Conservation (phyloP, 2,888 invertebrate genomes). For the Heteropelma amictum region DNA sequence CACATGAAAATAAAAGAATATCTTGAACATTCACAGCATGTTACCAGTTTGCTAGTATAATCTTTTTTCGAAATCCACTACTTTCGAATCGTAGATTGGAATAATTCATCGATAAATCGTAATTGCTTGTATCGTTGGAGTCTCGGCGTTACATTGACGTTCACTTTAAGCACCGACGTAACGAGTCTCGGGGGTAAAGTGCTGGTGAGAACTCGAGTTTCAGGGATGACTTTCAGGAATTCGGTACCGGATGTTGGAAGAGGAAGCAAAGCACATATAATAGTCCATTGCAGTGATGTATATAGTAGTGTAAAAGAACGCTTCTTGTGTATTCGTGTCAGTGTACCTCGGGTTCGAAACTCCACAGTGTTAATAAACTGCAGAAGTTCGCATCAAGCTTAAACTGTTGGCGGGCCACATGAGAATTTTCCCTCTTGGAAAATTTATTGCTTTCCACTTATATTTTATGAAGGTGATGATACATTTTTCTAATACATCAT, state of each 20-base stretch:
- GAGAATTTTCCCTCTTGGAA: constrained; percentile 2
- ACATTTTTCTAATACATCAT: neutral
- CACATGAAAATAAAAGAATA: too few species aligned
- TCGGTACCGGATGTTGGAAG: neutral
- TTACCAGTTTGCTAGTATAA: too few species aligned
- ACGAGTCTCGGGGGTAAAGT: constrained; percentile 3
- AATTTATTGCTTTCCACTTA: constrained; percentile 19
- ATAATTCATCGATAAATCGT: too few species aligned
- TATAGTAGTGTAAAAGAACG: neutral
- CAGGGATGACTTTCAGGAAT: neutral
- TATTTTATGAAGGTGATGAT: constrained; percentile 1
- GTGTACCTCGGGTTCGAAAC: neutral
- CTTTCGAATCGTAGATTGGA: too few species aligned
- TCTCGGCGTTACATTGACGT: constrained; percentile 13
- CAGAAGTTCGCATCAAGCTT: constrained; percentile 19
- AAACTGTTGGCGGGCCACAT: constrained; percentile 1
- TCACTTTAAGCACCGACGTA: constrained; percentile 15
- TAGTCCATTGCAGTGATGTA: neutral
- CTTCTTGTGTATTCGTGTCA: neutral
- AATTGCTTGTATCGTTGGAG: neutral
- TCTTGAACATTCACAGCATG: too few species aligned
- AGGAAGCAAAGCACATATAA: neutral
- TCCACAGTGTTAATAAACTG: neutral
- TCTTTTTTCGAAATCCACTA: too few species aligned
- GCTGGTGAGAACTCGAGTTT: constrained; percentile 13